A percentile compares a stretch with the other conserved stretches of the same genome.
Evolutionary conservation across 2,888 invertebrate genomes (phyloP).

Genomic region (Clepsis dumicolana): DNA sequence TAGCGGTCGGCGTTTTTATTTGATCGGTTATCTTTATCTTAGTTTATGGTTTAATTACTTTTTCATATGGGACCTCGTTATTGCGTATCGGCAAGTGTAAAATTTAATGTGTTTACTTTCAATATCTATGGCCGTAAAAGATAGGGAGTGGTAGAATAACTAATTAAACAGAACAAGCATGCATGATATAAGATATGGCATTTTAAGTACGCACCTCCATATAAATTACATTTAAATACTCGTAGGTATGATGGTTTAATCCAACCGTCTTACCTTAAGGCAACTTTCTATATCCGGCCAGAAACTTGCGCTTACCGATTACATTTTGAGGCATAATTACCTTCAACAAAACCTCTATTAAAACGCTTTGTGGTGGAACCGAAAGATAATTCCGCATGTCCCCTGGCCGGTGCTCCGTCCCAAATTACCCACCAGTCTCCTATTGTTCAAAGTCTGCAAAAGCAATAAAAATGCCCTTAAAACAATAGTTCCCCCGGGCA

Average conservation of each 20-base stretch:
- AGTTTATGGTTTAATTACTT: slow-evolving; percentile 83
- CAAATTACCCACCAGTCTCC: slow-evolving; percentile 72
- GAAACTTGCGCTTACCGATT: neutral
- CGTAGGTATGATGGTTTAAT: neutral
- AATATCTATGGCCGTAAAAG: slow-evolving; percentile 28
- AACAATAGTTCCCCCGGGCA: slow-evolving; percentile 84
- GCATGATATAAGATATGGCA: neutral
- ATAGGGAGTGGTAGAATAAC: slow-evolving; percentile 13
- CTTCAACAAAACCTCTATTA: slow-evolving; percentile 21
- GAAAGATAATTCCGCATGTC: slow-evolving; percentile 49
- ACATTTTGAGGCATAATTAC: slow-evolving; percentile 9
- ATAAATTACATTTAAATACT: neutral
- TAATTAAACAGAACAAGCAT: slow-evolving; percentile 16
- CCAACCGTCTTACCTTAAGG: neutral
- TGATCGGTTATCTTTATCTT: slow-evolving; percentile 71
- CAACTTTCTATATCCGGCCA: neutral
- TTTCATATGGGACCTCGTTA: slow-evolving; percentile 66
- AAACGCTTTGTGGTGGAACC: slow-evolving; percentile 18
- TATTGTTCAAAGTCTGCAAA: slow-evolving; percentile 83
- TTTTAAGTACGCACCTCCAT: neutral
- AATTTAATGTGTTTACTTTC: slow-evolving; percentile 56
- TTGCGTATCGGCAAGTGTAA: slow-evolving; percentile 63
- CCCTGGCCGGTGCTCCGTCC: slow-evolving; percentile 65
- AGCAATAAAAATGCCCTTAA: slow-evolving; percentile 82
- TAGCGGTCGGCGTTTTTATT: slow-evolving; percentile 72